Evolutionary conservation across 2,113 vertebrate species (phyloP).

Genomic region (Peromyscus polionotus): DNA sequence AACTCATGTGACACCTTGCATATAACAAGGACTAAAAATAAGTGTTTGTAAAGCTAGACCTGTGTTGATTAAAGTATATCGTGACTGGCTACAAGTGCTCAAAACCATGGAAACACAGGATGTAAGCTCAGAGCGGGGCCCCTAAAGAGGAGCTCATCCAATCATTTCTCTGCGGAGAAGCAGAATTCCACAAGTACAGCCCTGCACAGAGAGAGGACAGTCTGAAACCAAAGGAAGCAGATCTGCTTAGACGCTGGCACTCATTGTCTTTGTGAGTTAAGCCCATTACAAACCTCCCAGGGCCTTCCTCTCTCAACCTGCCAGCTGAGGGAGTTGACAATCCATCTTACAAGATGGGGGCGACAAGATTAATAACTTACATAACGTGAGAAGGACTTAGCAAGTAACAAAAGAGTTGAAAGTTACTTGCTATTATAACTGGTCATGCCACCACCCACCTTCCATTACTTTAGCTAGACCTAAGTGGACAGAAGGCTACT

Average conservation of each 20-base stretch:
- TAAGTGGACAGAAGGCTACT: not conserved
- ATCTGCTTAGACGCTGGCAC: not conserved
- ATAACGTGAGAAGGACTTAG: not conserved
- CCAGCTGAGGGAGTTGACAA: not conserved
- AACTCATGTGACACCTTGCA: not conserved
- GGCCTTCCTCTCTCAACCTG: not conserved
- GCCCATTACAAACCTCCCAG: not conserved
- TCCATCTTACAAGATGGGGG: not conserved
- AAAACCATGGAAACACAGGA: conserved; percentile 12
- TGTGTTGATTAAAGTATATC: not conserved
- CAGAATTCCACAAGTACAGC: not conserved
- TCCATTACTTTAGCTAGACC: not conserved
- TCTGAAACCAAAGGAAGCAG: not conserved
- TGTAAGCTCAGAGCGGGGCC: not conserved
- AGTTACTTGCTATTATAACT: not conserved
- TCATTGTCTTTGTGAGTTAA: not conserved
- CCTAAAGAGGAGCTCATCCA: not conserved
- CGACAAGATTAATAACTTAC: conserved; percentile 14
- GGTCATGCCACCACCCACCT: not conserved
- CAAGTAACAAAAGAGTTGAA: not conserved
- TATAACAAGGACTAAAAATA: not conserved
- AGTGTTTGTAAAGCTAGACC: not conserved
- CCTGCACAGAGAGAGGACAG: not conserved
- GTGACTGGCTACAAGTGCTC: not conserved
- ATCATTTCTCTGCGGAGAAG: not conserved